Evolutionary conservation across 2,888 invertebrate species (phyloP), one percentile per base, ranked within the genome.

Genomic region (Argyresthia albistria): DNA sequence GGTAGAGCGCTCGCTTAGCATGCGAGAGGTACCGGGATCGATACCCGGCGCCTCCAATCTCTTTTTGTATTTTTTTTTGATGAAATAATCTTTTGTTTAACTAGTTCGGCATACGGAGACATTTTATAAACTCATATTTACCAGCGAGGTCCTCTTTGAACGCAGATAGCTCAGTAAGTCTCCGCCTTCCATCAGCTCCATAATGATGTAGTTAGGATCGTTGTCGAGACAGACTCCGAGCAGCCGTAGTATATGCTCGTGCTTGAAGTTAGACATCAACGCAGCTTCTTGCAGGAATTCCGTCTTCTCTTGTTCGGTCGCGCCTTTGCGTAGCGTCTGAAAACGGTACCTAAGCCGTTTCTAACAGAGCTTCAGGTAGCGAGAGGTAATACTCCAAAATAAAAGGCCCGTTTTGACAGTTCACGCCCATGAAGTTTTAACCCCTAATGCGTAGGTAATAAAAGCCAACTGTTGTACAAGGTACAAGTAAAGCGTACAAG

Each of bases 181-280:
- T 0, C 99, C 98, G 4, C 95, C 97, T 74, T 97, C 96, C 99
- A 99, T 99, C 14, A 99, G 90, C 74, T 99, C 99, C 90, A 99
- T 93, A 48, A 99, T 94, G 58, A 99, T 93, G 63, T 96, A 95
- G 65, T 97, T 94, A 8, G 97, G 95, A 69, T 98, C 97, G 59
- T 95, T 94, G 70, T 98, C 97, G 36, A 98, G 90, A 68, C 98
- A 98, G 6, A 99, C 97, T 0, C 99, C 99, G 8, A 99, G 89
- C 36, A 99, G 88, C 57, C 95, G 91, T 35, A 99, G 88, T 53
- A 99, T 98, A 70, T 99, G 97, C 56, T 97, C 95, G 73, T 99
- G 98, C 62, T 96, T 95, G 75, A 99, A 98, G 73, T 98, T 97
- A 53, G 96, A 96, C 98, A 99, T 98, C 46, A 99, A 80, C 61